These are phyloP conservation scores for Apotomis turbidana DNA, from an alignment of 2,888 invertebrate species.

Conservation along the genomic window DNA sequence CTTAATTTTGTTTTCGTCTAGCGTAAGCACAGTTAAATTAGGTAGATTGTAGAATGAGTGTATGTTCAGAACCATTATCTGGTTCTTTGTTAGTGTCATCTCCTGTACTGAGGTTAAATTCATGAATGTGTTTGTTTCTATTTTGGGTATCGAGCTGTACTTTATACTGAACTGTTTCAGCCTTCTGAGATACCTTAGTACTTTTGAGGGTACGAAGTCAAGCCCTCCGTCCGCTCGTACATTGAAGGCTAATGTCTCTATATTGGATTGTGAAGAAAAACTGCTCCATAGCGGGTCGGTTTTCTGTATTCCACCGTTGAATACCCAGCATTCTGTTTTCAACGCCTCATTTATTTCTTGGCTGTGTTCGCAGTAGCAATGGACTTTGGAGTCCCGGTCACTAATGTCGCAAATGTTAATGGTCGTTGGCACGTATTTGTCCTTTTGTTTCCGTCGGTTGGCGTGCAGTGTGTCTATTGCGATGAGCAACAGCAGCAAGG, in stretches of 20 bases:
- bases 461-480: slow-evolving; percentile 78
- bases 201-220: slow-evolving; percentile 89
- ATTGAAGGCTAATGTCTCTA: slow-evolving; percentile 88
- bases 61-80: slow-evolving; percentile 86
- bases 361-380: slow-evolving; percentile 87
- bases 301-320: slow-evolving; percentile 86
- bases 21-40: slow-evolving; percentile 86
- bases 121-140: slow-evolving; percentile 89
- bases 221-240: slow-evolving; percentile 88
- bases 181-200: slow-evolving; percentile 86
- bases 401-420: slow-evolving; percentile 84
- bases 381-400: slow-evolving; percentile 82
- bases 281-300: slow-evolving; percentile 89
- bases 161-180: slow-evolving; percentile 88
- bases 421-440: slow-evolving; percentile 63
- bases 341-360: slow-evolving; percentile 84
- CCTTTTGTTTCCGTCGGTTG: slow-evolving; percentile 75
- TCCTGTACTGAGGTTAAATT: slow-evolving; percentile 88
- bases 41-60: slow-evolving; percentile 90
- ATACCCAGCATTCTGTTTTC: slow-evolving; percentile 91
- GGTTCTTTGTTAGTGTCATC: slow-evolving; percentile 88
- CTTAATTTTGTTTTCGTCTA: slow-evolving; percentile 90
- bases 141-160: slow-evolving; percentile 88
- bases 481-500: slow-evolving; percentile 79
- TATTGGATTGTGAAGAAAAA: slow-evolving; percentile 88